Conservation (phyloP, 2,797 vertebrate genomes). For the Sternotherus odoratus region DNA sequence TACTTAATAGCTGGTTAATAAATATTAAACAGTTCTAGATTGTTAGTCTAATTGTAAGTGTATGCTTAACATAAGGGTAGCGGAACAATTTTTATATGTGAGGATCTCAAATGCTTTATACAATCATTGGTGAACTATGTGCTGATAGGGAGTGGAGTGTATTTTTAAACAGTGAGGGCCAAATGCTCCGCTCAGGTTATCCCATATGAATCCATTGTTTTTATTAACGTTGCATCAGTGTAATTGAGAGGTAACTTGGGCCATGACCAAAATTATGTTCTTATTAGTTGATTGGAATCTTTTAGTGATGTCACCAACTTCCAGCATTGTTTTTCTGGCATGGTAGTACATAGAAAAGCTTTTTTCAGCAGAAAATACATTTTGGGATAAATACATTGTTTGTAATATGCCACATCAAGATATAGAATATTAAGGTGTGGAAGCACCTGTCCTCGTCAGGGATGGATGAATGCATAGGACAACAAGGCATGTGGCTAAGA, state of each 20-base stretch:
- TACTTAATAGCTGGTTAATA: background rate
- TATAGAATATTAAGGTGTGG: background rate
- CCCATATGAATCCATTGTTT: background rate
- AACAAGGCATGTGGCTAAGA: background rate
- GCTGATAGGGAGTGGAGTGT: background rate
- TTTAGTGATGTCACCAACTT: background rate
- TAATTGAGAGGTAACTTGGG: background rate
- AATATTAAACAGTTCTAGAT: background rate
- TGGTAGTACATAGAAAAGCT: background rate
- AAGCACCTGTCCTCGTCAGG: background rate
- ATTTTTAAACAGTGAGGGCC: background rate
- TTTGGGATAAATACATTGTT: constrained; percentile 31
- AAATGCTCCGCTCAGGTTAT: background rate
- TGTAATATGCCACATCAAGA: background rate
- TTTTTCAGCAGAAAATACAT: background rate
- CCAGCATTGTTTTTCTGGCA: background rate
- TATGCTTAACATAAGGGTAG: background rate
- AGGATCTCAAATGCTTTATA: background rate
- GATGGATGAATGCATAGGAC: background rate
- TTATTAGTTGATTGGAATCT: background rate
- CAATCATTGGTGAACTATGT: background rate
- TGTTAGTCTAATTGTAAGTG: background rate
- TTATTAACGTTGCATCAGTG: background rate
- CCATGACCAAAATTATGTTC: background rate
- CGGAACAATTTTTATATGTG: background rate